A percentile compares a stretch with the other conserved stretches of the same genome.
Conservation (phyloP, 2,113 vertebrate genomes). For the Rhinichthys klamathensis region DNA sequence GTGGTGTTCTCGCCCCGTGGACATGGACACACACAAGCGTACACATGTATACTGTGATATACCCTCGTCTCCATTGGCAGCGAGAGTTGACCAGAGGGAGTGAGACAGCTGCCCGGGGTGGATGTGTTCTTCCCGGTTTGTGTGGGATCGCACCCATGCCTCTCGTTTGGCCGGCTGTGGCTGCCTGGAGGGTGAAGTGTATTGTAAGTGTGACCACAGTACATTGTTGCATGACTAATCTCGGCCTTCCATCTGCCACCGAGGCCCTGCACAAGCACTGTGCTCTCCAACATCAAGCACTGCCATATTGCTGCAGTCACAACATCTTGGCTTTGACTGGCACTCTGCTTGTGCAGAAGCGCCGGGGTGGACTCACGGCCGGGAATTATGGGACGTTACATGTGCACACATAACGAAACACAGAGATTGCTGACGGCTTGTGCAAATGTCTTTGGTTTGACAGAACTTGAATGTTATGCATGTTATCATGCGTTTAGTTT, state of each 20-base stretch:
- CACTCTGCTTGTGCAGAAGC: slow-evolving; percentile 26
- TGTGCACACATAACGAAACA: slow-evolving; percentile 29
- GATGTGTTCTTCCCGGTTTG: slow-evolving; percentile 35
- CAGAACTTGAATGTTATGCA: neutral
- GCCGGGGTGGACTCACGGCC: slow-evolving; percentile 21
- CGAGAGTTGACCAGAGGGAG: slow-evolving; percentile 43
- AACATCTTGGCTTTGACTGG: slow-evolving; percentile 46
- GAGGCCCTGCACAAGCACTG: slow-evolving; percentile 42
- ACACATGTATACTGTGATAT: neutral
- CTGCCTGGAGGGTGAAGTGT: slow-evolving; percentile 55
- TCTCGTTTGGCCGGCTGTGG: slow-evolving; percentile 43
- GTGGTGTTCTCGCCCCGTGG: slow-evolving; percentile 5
- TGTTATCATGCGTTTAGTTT: neutral
- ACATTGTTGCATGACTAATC: slow-evolving; percentile 63
- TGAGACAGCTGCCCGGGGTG: slow-evolving; percentile 55
- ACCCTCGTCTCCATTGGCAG: slow-evolving; percentile 47
- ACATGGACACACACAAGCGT: slow-evolving; percentile 15
- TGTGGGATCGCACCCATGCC: slow-evolving; percentile 42
- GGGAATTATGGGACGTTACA: slow-evolving; percentile 48
- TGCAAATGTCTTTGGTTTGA: slow-evolving; percentile 26
- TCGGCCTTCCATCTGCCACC: slow-evolving; percentile 59
- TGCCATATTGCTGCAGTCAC: slow-evolving; percentile 48
- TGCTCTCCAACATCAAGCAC: slow-evolving; percentile 43
- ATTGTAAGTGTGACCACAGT: slow-evolving; percentile 55
- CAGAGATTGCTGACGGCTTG: slow-evolving; percentile 1